A percentile compares a stretch with the other conserved stretches of the same genome.
Evolutionary conservation across 2,113 vertebrate species (phyloP).

Genomic region (Gymnarchus niloticus): DNA sequence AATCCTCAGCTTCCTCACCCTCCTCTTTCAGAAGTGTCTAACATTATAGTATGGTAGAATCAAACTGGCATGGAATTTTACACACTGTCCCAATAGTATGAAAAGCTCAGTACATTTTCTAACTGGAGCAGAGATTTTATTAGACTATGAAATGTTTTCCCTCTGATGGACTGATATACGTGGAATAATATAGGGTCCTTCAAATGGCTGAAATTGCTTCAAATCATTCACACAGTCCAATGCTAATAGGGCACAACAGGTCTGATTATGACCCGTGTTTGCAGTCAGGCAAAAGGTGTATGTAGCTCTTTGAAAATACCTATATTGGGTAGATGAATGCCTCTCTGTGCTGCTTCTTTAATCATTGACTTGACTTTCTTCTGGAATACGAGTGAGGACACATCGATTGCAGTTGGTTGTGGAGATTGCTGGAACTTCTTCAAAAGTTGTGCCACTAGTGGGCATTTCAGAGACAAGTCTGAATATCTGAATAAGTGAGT

Average conservation of each 20-base stretch:
- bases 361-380: background rate
- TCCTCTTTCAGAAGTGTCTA: background rate
- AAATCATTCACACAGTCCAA: background rate
- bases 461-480: background rate
- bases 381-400: background rate
- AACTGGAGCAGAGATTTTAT: background rate
- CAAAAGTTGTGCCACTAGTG: background rate
- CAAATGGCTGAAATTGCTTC: too few species aligned
- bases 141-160: background rate
- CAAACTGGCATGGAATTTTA: background rate
- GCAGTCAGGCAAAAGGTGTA: too few species aligned
- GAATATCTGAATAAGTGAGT: background rate
- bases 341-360: background rate
- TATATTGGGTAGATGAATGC: conserved; percentile 3
- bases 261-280: background rate
- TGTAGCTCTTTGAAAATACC: background rate
- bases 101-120: background rate
- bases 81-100: background rate
- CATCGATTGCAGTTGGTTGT: background rate
- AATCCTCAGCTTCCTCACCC: background rate
- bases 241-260: background rate
- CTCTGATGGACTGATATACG: background rate
- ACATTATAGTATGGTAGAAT: background rate
- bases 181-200: background rate
- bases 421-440: background rate